Evolutionary conservation across 2,888 invertebrate species (phyloP), one percentile per base, ranked within the genome.

Genomic region (Pandemis heparana): DNA sequence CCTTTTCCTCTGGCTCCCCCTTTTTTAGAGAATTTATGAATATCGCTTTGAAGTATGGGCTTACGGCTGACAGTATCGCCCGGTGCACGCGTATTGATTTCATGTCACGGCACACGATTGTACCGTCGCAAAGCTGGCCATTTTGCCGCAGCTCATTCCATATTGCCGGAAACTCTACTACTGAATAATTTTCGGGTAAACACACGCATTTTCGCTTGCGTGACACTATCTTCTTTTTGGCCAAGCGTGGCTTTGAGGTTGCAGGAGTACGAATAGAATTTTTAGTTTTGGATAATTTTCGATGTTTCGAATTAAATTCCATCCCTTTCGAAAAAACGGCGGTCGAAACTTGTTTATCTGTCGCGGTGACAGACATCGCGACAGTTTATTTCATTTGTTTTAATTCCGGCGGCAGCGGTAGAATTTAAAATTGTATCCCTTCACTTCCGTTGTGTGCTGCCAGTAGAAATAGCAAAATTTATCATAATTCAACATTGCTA

Each of bases 1-100:
- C 95, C 1, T 92, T 95, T 78, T 95, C 95, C 83, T 96, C 96
- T 66, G 95, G 94, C 79, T 95, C 93, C 69, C 95, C 96, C 80
- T 95, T 94, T 80, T 95, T 95, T 77, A 96, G 90, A 14, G 96
- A 96, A 87, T 96, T 96, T 71, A 96, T 96, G 87, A 97, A 97
- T 77, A 96, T 94, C 0, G 96, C 96, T 89, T 95, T 96, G 87
- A 97, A 97, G 89, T 96, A 97, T 32, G 96, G 96, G 89, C 97
- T 97, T 62, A 95, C 96, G 43, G 96, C 96, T 41, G 97, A 96
- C 70, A 97, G 89, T 79, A 97, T 96, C 16, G 96, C 96, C 75
- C 97, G 94, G 82, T 97, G 97, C 64, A 97, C 95, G 78, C 95
- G 94, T 83, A 96, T 96, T 65, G 95, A 89, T 82, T 94, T 92